Evolutionary conservation across 2,113 vertebrate genomes (phyloP).

Genomic region (Anoura caudifer): DNA sequence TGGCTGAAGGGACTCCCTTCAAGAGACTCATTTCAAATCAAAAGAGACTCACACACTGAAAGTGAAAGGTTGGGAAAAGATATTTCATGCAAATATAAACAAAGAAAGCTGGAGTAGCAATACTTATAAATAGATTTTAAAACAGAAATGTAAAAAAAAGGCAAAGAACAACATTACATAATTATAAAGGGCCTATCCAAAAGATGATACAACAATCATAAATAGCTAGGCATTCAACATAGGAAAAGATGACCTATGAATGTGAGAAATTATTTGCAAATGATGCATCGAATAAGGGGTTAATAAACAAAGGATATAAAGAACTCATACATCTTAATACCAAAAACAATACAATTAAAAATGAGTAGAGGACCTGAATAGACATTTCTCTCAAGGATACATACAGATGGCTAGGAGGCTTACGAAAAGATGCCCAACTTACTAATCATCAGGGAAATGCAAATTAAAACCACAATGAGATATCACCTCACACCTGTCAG

Average conservation of each 20-base stretch:
- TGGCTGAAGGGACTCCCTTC: background rate
- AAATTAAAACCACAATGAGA: background rate
- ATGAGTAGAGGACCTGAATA: background rate
- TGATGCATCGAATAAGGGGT: background rate
- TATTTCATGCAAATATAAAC: background rate
- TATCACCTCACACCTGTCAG: background rate
- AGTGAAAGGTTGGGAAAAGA: background rate
- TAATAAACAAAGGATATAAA: background rate
- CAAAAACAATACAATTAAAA: background rate
- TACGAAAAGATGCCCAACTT: background rate
- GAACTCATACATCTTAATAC: background rate
- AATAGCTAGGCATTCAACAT: background rate
- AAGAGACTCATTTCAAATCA: background rate
- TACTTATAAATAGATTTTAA: background rate
- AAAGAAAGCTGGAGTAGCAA: background rate
- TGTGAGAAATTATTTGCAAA: background rate
- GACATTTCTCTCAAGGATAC: background rate
- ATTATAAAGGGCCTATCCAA: background rate
- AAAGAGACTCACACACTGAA: background rate
- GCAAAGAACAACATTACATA: background rate
- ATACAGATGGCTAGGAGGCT: background rate
- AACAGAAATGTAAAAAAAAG: background rate
- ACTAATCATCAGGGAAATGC: background rate
- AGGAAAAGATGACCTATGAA: background rate
- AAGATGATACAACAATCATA: background rate